Evolutionary conservation across 2,797 vertebrate genomes (phyloP).

Genomic region (Trematomus bernacchii): DNA sequence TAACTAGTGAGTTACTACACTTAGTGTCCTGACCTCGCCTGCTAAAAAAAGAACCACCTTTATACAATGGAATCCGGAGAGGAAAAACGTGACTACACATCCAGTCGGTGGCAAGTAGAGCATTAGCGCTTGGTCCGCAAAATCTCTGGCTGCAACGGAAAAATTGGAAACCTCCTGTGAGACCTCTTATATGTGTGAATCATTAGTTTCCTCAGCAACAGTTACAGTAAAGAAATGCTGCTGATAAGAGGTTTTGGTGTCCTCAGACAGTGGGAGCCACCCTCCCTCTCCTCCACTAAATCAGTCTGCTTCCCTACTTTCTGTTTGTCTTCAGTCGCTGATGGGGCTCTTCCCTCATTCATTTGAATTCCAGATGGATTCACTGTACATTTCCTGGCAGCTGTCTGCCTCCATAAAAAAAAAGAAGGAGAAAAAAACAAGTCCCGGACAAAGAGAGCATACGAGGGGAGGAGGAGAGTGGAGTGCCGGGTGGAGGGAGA

Average conservation of each 20-base stretch:
- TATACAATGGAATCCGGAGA: conserved; percentile 46
- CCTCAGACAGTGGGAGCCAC: conserved; percentile 32
- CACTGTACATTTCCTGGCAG: conserved; percentile 86
- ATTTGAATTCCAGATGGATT: conserved; percentile 85
- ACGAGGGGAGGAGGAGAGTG: conserved; percentile 64
- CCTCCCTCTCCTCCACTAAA: conserved; percentile 32
- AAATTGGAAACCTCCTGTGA: conserved; percentile 8
- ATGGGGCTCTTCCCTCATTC: conserved; percentile 77
- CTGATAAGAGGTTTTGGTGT: conserved; percentile 51
- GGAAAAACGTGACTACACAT: conserved; percentile 39
- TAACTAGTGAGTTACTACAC: conserved; percentile 43
- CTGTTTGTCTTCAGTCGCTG: conserved; percentile 52
- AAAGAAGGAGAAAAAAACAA: conserved; percentile 26
- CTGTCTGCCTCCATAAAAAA: conserved; percentile 65
- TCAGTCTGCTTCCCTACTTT: conserved; percentile 57
- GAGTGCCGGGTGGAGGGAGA: conserved; percentile 54
- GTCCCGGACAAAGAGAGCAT: conserved; percentile 73
- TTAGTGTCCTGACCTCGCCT: conserved; percentile 35
- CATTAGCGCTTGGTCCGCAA: conserved; percentile 20
- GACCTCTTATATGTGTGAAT: conserved; percentile 25
- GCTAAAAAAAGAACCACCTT: conserved; percentile 66
- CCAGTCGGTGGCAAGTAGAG: conserved; percentile 16
- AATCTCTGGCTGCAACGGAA: conserved; percentile 2
- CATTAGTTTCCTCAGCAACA: conserved; percentile 27
- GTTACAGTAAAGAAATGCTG: conserved; percentile 37